Evolutionary conservation across 2,888 invertebrate genomes (phyloP).

Genomic region (Drosophila colorata): DNA sequence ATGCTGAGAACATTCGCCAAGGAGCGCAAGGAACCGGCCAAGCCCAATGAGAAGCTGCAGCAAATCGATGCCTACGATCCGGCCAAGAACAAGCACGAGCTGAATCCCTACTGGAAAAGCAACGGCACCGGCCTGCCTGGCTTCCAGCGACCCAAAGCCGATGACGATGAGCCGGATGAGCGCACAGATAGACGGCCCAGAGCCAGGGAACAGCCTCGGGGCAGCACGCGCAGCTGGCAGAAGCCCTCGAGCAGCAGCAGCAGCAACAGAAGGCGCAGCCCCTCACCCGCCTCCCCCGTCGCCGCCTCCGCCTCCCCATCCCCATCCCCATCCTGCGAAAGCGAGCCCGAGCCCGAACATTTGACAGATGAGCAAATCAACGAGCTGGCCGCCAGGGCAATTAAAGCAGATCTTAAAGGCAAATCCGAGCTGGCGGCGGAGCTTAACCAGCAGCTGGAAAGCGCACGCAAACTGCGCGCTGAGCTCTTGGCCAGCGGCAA

Average conservation of each 20-base stretch:
- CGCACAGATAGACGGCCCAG: background rate
- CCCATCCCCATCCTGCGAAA: constrained; percentile 9
- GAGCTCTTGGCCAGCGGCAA: constrained; percentile 49
- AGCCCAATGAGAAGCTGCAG: constrained; percentile 86
- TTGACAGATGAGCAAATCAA: constrained; percentile 95
- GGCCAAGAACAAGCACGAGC: constrained; percentile 90
- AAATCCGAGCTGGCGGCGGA: constrained; percentile 89
- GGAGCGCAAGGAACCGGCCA: constrained; percentile 84
- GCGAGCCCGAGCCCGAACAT: constrained; percentile 28
- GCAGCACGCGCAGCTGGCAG: constrained; percentile 42
- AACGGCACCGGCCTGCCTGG: constrained; percentile 94
- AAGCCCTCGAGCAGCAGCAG: constrained; percentile 21
- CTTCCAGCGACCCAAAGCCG: constrained; percentile 84
- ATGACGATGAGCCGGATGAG: constrained; percentile 82
- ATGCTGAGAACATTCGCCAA: constrained; percentile 84
- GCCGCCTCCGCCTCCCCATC: constrained; percentile 14
- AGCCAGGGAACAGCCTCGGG: constrained; percentile 6
- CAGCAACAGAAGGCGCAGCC: background rate
- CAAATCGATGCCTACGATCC: constrained; percentile 89
- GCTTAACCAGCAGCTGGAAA: constrained; percentile 91
- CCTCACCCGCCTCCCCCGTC: constrained; percentile 24
- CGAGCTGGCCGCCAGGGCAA: constrained; percentile 93
- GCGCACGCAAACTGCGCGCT: constrained; percentile 87
- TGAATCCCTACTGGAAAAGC: constrained; percentile 97
- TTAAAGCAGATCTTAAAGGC: constrained; percentile 98